Evolutionary conservation across 2,888 invertebrate species (phyloP).

Genomic region (Syrphus vitripennis): DNA sequence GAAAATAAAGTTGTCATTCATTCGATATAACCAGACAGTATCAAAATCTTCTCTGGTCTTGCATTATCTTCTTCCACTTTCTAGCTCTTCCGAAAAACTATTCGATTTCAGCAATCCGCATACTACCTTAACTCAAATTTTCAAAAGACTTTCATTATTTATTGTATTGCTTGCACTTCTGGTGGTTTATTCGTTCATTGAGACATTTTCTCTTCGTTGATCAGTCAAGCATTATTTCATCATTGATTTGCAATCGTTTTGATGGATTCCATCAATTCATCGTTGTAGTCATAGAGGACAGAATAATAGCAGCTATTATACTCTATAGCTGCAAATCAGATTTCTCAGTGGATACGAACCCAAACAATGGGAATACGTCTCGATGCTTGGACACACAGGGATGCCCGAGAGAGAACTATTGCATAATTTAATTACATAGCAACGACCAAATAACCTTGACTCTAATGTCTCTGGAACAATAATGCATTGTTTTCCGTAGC

Average conservation of each 20-base stretch:
- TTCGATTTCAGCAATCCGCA: constrained; percentile 52
- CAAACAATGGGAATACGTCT: neutral
- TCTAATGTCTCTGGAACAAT: constrained; percentile 10
- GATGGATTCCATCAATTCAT: constrained; percentile 25
- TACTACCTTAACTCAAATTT: constrained; percentile 37
- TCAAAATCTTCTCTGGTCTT: neutral
- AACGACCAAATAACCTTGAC: constrained; percentile 25
- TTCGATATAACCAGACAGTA: neutral
- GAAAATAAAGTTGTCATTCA: constrained; percentile 31
- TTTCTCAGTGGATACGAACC: constrained; percentile 11
- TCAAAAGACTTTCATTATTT: constrained; percentile 46
- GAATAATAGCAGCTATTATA: constrained; percentile 16
- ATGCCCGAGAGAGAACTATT: constrained; percentile 17
- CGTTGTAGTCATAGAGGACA: neutral
- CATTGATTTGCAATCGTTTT: constrained; percentile 54
- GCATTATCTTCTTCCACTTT: constrained; percentile 37
- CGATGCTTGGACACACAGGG: constrained; percentile 14
- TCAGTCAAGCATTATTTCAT: constrained; percentile 54
- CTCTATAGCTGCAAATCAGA: constrained; percentile 22
- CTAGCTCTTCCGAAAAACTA: constrained; percentile 21
- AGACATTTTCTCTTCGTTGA: neutral
- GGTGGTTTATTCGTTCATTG: constrained; percentile 17
- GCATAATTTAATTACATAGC: constrained; percentile 34
- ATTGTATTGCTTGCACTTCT: constrained; percentile 23
- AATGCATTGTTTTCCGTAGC: constrained; percentile 1